A percentile compares a stretch with the other conserved stretches of the same genome.
phyloP scores from a whole-genome alignment of 2,888 invertebrate species.

The Sericinus montela region DNA sequence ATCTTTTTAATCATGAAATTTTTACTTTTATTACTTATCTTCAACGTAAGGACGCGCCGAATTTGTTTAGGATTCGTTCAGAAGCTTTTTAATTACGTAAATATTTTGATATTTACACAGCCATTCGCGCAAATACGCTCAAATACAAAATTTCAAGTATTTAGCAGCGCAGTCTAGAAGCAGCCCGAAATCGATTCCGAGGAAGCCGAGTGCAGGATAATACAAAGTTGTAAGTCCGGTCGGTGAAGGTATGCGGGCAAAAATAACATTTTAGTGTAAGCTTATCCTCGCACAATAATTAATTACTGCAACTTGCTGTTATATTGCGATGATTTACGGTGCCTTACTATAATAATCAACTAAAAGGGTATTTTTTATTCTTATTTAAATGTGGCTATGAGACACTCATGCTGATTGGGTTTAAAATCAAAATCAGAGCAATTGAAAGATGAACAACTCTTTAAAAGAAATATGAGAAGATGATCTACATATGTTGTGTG shows the following conservation, averaged over 20 bases:
- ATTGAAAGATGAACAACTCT: conserved; percentile 7
- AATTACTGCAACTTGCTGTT: conserved; percentile 9
- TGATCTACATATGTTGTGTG: too few relatives aligned
- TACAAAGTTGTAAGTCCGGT: background rate
- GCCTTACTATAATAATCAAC: background rate
- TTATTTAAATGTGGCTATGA: conserved; percentile 1
- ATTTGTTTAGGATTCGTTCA: too few relatives aligned
- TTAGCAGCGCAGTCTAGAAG: background rate
- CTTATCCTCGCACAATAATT: conserved; percentile 6
- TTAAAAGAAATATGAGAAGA: too few relatives aligned
- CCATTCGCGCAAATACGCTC: too few relatives aligned
- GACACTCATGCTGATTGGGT: conserved; percentile 4
- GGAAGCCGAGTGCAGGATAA: background rate
- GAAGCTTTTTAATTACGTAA: too few relatives aligned
- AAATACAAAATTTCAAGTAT: background rate
- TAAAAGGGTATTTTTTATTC: too few relatives aligned
- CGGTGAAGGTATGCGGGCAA: background rate
- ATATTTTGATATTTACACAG: too few relatives aligned
- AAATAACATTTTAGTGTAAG: background rate
- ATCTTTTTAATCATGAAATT: too few relatives aligned
- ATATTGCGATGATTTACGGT: conserved; percentile 9
- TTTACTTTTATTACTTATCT: too few relatives aligned
- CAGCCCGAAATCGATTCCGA: background rate
- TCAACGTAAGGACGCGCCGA: too few relatives aligned
- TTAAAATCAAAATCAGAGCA: conserved; percentile 2